Evolutionary conservation across 1,140 invertebrate species (phyloP), one percentile per base, ranked within the genome.

Genomic region (Cyrtorhinus lividipennis): DNA sequence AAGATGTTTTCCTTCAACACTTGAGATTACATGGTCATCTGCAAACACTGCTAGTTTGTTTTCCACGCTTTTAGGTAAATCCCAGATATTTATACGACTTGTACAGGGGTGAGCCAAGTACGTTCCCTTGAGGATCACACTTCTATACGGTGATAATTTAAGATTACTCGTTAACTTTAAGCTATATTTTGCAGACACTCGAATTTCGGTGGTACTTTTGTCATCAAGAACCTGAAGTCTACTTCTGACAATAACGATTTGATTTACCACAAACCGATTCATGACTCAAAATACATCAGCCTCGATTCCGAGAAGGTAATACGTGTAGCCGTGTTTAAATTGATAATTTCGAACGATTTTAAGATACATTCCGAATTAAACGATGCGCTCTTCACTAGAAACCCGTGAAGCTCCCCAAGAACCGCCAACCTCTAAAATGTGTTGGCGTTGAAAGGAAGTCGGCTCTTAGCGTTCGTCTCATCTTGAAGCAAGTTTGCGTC

Each of bases 401-500:
- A 53, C 48, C 48, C 5, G 10, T 53, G 10, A 53, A 53, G 69
- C 82, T 73, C 65, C 77, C 84, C 0, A 86, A 82, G 71, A 87
- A 88, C 69, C 75, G 80, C 56, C 70, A 79, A 24, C 81, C 85
- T 2, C 71, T 87, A 65, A 71, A 75, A 56, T 77, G 79, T 66
- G 77, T 79, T 56, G 70, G 71, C 48, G 67, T 72, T 18, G 83
- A 82, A 64, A 78, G 88, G 44, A 76, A 82, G 62, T 93, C 91
- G 38, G 87, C 86, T 1, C 80, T 92, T 53, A 84, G 82, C 63
- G 84, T 94, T 56, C 78, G 90, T 67, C 76, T 95, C 64, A 88
- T 93, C 74, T 76, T 97, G 57, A 93, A 93, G 75, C 90, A 97
- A 71, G 96, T 96, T 74, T 97, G 92, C 75, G 81, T 89, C 57